These are phyloP conservation scores for Neotoxoptera formosana DNA, from an alignment of 1,140 invertebrate species.

Conservation along the genomic window DNA sequence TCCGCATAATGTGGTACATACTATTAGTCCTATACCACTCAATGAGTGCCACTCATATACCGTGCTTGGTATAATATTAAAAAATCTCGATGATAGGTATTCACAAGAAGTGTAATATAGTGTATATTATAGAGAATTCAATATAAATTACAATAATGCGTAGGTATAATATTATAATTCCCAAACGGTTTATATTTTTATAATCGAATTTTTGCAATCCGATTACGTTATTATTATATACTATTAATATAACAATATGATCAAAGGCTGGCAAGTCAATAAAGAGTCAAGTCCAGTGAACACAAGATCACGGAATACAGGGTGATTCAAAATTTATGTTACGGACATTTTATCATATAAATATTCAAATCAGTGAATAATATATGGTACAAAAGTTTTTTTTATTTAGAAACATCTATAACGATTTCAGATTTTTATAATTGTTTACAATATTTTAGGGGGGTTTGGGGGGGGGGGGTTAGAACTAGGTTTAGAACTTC, in stretches of 20 bases:
- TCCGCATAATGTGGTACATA: neutral
- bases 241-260: neutral
- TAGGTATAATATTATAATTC: no score
- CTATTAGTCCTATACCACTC: neutral
- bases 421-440: no score
- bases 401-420: no score
- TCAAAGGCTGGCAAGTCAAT: neutral
- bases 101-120: neutral
- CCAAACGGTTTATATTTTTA: neutral
- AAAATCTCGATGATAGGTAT: neutral
- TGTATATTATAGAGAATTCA: neutral
- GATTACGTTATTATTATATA: neutral
- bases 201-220: neutral
- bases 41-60: neutral
- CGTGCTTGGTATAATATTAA: neutral
- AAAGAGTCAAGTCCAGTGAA: neutral
- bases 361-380: no score
- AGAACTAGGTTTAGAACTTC: no score
- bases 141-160: conserved; percentile 17
- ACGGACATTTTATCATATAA: no score
- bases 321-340: no score
- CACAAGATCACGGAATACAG: neutral
- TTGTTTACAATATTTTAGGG: no score
- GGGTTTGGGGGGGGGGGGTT: no score
- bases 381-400: no score